Conservation (phyloP, 2,888 invertebrate species). For the Neoascia interrupta region DNA sequence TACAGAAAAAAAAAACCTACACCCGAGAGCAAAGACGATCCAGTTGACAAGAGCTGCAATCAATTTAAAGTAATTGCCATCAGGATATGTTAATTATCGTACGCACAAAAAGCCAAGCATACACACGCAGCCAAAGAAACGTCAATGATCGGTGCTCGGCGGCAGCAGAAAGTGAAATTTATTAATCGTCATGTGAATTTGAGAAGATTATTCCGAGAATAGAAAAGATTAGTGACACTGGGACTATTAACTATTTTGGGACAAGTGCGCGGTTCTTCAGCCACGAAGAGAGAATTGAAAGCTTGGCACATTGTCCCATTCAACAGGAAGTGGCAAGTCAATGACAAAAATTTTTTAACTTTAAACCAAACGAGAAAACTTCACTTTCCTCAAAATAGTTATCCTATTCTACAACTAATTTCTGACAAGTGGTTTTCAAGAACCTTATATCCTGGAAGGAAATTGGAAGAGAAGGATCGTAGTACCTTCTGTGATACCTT, state of each 20-base stretch:
- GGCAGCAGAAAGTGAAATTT: conserved; percentile 32
- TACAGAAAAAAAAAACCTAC: conserved; percentile 16
- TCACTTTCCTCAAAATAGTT: too few species aligned
- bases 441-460: too few species aligned
- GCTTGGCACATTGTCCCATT: too few species aligned
- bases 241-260: conserved; percentile 34
- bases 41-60: conserved; percentile 63
- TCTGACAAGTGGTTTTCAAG: too few species aligned
- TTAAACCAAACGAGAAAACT: conserved; percentile 52
- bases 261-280: too few species aligned
- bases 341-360: conserved; percentile 48
- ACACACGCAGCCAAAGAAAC: not conserved
- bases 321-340: too few species aligned
- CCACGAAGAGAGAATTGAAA: too few species aligned
- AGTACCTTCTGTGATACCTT: too few species aligned
- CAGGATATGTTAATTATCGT: conserved; percentile 68
- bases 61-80: conserved; percentile 70
- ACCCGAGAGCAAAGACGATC: conserved; percentile 27
- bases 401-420: too few species aligned
- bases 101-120: conserved; percentile 14
- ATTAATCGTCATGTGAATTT: conserved; percentile 55
- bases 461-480: too few species aligned
- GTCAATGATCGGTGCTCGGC: conserved; percentile 13
- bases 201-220: conserved; percentile 19
- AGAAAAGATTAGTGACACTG: conserved; percentile 16